phyloP scores from a whole-genome alignment of 2,888 invertebrate species.

The Leptopilina drosophilae region DNA sequence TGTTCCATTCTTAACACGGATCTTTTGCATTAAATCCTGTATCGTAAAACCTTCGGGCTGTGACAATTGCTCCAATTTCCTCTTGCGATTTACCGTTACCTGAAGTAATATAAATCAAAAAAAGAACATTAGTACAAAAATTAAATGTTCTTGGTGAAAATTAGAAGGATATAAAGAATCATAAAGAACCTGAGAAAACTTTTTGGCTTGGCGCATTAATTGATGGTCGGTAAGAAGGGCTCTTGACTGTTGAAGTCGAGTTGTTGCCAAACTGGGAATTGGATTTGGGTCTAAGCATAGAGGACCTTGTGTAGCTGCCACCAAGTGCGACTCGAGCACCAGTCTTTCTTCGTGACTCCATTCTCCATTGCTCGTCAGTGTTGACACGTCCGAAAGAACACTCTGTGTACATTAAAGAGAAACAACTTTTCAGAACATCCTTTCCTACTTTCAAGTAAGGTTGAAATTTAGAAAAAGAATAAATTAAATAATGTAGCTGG shows the following conservation, averaged over 20 bases:
- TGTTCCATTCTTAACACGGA: constrained; percentile 72
- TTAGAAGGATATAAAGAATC: background rate
- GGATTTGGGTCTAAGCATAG: constrained; percentile 94
- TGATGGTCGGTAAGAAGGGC: constrained; percentile 86
- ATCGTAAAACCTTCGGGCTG: constrained; percentile 89
- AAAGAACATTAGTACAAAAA: background rate
- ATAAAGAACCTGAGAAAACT: constrained; percentile 84
- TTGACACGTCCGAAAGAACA: constrained; percentile 75
- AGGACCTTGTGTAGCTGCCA: constrained; percentile 91
- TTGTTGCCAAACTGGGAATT: constrained; percentile 86
- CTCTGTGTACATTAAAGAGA: constrained; percentile 59
- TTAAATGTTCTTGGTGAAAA: too few species aligned
- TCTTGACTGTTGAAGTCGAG: constrained; percentile 86
- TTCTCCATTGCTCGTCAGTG: constrained; percentile 74
- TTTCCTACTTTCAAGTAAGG: background rate
- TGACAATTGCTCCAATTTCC: constrained; percentile 91
- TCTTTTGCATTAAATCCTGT: constrained; percentile 80
- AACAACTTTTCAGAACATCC: background rate
- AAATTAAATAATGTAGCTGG: too few species aligned
- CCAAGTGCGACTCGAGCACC: constrained; percentile 89
- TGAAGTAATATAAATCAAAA: constrained; percentile 62
- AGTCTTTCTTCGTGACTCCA: constrained; percentile 88
- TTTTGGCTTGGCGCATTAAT: constrained; percentile 86
- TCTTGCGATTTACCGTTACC: constrained; percentile 89
- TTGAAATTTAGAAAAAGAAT: too few species aligned